A percentile compares a stretch with the other conserved stretches of the same genome.
Conservation (phyloP, 2,797 vertebrate genomes). For the Rhinichthys osculus region DNA sequence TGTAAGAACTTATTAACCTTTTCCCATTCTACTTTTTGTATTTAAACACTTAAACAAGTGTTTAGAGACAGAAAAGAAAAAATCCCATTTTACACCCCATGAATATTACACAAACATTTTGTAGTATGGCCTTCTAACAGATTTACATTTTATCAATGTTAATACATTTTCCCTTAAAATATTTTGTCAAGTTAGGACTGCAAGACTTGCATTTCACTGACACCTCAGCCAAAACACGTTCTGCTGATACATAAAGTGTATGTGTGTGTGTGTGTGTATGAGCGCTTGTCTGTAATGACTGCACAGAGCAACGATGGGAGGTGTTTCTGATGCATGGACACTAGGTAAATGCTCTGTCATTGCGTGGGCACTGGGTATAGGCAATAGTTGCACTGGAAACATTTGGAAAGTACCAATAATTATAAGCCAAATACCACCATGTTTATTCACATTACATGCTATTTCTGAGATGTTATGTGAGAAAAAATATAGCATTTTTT, state of each 20-base stretch:
- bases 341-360: background rate
- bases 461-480: background rate
- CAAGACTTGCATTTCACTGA: background rate
- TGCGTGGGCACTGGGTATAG: background rate
- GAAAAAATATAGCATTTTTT: background rate
- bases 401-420: background rate
- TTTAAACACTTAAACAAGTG: background rate
- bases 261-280: background rate
- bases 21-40: background rate
- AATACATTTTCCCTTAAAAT: background rate
- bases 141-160: conserved; percentile 1
- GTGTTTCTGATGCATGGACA: background rate
- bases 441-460: background rate
- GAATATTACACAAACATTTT: background rate
- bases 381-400: background rate
- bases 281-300: background rate
- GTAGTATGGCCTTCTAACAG: background rate
- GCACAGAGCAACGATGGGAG: background rate
- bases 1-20: background rate
- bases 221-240: background rate
- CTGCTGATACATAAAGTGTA: background rate
- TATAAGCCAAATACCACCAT: background rate
- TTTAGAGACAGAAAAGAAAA: background rate
- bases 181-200: background rate
- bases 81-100: background rate